These are phyloP conservation scores for Amphiprion ocellaris DNA, from an alignment of 2,113 vertebrate genomes.

Conservation along the genomic window DNA sequence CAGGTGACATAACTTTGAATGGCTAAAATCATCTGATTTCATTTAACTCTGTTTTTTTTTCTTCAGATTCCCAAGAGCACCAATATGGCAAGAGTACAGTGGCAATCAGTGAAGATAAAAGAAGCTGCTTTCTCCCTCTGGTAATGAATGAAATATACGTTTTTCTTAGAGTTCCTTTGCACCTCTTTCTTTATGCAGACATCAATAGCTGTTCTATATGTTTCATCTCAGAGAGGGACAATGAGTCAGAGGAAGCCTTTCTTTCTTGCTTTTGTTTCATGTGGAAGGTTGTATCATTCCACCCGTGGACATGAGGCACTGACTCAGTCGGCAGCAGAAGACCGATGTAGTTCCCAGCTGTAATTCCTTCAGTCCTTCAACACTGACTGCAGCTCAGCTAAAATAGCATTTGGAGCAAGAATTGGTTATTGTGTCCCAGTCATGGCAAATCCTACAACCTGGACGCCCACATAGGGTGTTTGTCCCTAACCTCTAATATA, in stretches of 20 bases:
- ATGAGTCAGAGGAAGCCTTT: neutral
- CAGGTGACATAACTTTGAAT: conserved; percentile 2
- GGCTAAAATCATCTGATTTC: conserved; percentile 16
- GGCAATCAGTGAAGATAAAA: conserved; percentile 19
- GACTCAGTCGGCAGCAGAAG: neutral
- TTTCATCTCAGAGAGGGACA: conserved; percentile 27
- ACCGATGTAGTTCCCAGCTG: neutral
- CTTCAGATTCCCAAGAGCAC: neutral
- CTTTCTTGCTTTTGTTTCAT: neutral
- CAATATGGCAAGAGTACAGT: neutral
- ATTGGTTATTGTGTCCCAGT: neutral
- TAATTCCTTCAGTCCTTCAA: neutral
- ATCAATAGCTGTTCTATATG: conserved; percentile 16
- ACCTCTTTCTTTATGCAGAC: conserved; percentile 18
- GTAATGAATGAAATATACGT: conserved; percentile 44
- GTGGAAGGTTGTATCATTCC: neutral
- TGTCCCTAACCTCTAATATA: neutral
- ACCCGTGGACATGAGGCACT: neutral
- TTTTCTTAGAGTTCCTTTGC: neutral
- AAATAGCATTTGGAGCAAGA: neutral
- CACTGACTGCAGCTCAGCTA: neutral
- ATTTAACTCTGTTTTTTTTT: neutral
- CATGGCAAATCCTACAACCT: neutral
- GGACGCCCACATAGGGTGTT: neutral
- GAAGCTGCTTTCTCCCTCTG: conserved; percentile 8